Evolutionary conservation across 2,113 vertebrate species (phyloP).

Genomic region (Zapornia atra): DNA sequence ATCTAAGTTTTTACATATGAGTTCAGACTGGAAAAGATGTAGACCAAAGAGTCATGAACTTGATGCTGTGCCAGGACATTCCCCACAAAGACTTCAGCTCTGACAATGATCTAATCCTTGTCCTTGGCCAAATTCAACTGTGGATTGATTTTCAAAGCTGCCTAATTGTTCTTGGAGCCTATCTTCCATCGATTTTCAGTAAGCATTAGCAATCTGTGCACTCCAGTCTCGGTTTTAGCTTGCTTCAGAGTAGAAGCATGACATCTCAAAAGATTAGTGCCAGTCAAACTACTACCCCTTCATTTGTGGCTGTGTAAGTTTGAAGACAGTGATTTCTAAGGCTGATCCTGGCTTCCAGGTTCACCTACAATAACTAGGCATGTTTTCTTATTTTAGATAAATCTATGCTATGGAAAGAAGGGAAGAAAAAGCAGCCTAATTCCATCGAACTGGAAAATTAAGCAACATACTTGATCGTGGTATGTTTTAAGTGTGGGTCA

Average conservation of each 20-base stretch:
- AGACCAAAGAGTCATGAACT: not conserved
- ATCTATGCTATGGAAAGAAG: not conserved
- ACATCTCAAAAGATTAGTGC: not conserved
- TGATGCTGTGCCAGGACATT: not conserved
- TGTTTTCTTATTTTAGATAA: not conserved
- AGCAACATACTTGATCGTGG: not conserved
- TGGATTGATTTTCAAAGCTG: constrained; percentile 40
- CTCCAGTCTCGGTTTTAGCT: not conserved
- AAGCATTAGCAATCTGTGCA: constrained; percentile 19
- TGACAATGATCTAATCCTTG: constrained; percentile 18
- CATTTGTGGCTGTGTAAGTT: not conserved
- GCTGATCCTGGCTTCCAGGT: not conserved
- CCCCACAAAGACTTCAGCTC: not conserved
- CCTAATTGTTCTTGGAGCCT: constrained; percentile 36
- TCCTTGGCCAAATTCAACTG: constrained; percentile 33
- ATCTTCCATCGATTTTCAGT: constrained; percentile 12
- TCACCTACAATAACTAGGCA: not conserved
- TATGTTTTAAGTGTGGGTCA: not conserved
- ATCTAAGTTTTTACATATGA: not conserved
- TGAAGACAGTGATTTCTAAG: not conserved
- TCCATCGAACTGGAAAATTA: not conserved
- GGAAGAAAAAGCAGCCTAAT: not conserved
- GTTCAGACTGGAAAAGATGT: not conserved
- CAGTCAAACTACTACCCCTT: not conserved
- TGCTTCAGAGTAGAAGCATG: not conserved